Evolutionary conservation across 2,797 vertebrate species (phyloP), one percentile per base, ranked within the genome.

Genomic region (Aythya fuligula): DNA sequence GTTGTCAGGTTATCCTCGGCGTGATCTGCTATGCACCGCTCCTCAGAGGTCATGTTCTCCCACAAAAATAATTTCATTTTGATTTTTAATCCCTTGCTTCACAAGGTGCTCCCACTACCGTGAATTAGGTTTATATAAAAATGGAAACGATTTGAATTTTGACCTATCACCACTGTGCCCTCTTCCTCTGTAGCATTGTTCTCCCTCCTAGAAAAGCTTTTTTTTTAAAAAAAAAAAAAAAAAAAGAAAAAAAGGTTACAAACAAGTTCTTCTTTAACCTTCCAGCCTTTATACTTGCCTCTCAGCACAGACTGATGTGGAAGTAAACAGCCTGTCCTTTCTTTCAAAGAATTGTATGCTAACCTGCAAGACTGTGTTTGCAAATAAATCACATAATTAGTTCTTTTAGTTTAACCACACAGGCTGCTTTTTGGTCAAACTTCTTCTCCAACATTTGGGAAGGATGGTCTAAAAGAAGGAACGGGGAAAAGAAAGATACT

Each of bases 1-100:
- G 90, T 67, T 93, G 77, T 83, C 84, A 94, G 41, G 81, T 79
- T 92, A 75, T 71, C 90, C 61, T 88, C 76, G 80, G 72, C 66
- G 88, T 57, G 72, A 71, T 85, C 67, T 72, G 70, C 39, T 72
- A 89, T 25, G 13, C 14, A 66, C 22, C 70, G 45, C 41, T 64
- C 87, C 93, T 39, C 49, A 65, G 14, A 49, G 74, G 32, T 79
- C 72, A 64, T 12, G 18, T 71, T 95, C 84, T 88, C 87, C 60
- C 49, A 69, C 25, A 76, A 71, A 77, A 80, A 32, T 4, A 24
- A 74, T 81, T 78, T 81, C 6, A 2, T 66, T 89, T 88, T 67
- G 66, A 57, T 86, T 86, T 87, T 93, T 45, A 84, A 85, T 62
- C 49, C 94, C 65, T 70, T 58, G 41, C 84, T 93, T 84, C 28